Evolutionary conservation across 53 echinoderm and acorn worm genomes (phyloP).

Genomic region (Crossaster papposus): DNA sequence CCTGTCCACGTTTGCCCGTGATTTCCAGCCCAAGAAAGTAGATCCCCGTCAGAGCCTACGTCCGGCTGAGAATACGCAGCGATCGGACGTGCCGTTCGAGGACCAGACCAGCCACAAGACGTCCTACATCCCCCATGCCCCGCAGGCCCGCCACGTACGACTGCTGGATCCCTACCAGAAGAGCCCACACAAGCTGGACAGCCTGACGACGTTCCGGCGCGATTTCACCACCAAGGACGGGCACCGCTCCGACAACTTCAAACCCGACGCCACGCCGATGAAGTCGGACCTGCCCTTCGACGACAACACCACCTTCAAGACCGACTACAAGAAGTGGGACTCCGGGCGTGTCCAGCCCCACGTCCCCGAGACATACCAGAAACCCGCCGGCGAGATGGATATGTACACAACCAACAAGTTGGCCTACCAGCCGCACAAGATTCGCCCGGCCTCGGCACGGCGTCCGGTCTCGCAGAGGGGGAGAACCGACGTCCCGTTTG

Average conservation of each 20-base stretch:
- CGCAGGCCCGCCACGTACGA: conserved; percentile 77
- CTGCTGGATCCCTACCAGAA: conserved; percentile 70
- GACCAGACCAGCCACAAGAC: conserved; percentile 87
- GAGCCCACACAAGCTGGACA: conserved; percentile 85
- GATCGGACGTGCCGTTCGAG: conserved; percentile 83
- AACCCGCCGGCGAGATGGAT: conserved; percentile 89
- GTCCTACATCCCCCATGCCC: conserved; percentile 84
- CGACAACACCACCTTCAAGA: conserved; percentile 90
- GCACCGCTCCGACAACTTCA: conserved; percentile 77
- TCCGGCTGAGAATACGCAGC: conserved; percentile 77
- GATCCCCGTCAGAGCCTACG: conserved; percentile 82
- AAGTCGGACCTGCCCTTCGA: conserved; percentile 93
- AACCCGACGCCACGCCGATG: conserved; percentile 77
- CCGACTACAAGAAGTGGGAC: conserved; percentile 86
- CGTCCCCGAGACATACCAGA: conserved; percentile 78
- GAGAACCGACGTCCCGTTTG: conserved; percentile 81
- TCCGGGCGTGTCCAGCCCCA: conserved; percentile 73
- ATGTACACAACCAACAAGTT: conserved; percentile 81
- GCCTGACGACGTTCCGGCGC: conserved; percentile 83
- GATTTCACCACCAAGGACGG: conserved; percentile 85
- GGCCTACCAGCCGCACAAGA: conserved; percentile 83
- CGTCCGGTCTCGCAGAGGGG: conserved; percentile 72
- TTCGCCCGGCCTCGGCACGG: conserved; percentile 72
- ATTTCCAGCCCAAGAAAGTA: conserved; percentile 84
- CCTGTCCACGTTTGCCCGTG: conserved; percentile 85